Evolutionary conservation across 2,888 invertebrate species (phyloP).

Genomic region (Polyommatus iphigenia): DNA sequence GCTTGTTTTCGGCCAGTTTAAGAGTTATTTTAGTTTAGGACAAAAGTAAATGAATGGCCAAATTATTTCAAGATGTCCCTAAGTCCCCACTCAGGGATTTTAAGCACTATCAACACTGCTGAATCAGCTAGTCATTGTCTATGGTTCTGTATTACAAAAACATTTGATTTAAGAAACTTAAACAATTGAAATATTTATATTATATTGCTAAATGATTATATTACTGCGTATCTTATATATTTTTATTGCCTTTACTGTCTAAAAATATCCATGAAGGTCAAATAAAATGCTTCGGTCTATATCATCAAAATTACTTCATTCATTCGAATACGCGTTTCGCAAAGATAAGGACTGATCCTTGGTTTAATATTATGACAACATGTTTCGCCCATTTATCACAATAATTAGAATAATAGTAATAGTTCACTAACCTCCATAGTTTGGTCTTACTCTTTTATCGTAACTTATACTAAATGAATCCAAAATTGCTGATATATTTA

Average conservation of each 20-base stretch:
- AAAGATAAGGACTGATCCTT: not conserved
- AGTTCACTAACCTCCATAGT: conserved; percentile 92
- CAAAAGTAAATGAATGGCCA: too few species aligned
- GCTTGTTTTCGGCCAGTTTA: too few species aligned
- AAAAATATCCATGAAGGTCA: not conserved
- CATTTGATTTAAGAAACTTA: too few species aligned
- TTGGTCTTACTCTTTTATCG: conserved; percentile 99
- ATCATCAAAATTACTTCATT: not conserved
- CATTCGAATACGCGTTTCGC: not conserved
- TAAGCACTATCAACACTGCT: too few species aligned
- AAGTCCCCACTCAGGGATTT: too few species aligned
- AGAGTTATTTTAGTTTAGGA: too few species aligned
- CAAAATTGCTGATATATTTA: conserved; percentile 96
- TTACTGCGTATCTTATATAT: too few species aligned
- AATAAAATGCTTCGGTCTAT: not conserved
- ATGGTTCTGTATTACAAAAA: not conserved
- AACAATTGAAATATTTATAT: too few species aligned
- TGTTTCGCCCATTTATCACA: not conserved
- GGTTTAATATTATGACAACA: not conserved
- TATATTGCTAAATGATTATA: too few species aligned
- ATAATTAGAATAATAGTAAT: not conserved
- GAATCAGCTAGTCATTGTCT: too few species aligned
- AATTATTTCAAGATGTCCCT: too few species aligned
- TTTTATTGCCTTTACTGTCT: too few species aligned
- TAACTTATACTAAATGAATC: conserved; percentile 98